A percentile compares a stretch with the other conserved stretches of the same genome.
Evolutionary conservation across 2,888 invertebrate species (phyloP).

Genomic region (Octonoba sinensis): DNA sequence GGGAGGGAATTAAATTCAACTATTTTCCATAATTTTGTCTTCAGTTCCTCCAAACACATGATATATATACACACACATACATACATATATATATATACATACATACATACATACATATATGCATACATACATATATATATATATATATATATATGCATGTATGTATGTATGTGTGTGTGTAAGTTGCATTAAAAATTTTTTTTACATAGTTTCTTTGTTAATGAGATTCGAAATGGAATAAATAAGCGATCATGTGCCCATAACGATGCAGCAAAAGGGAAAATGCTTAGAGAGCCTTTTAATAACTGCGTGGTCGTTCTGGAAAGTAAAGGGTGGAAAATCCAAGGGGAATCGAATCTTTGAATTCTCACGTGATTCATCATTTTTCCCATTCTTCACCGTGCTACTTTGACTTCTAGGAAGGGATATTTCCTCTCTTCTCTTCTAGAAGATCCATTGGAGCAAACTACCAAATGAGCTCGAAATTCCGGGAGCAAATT

Average conservation of each 20-base stretch:
- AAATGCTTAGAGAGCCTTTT: background rate
- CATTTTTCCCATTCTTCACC: slow-evolving; percentile 13
- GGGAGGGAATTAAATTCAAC: no score
- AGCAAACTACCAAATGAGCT: slow-evolving; percentile 12
- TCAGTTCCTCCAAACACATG: no score
- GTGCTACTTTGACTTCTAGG: slow-evolving; percentile 7
- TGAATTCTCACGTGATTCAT: slow-evolving; percentile 16
- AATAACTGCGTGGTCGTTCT: background rate
- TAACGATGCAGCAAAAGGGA: background rate
- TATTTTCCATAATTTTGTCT: no score
- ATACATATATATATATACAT: no score
- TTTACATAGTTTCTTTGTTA: no score
- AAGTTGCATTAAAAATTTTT: no score
- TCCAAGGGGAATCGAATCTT: background rate
- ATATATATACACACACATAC: no score
- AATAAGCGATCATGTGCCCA: background rate
- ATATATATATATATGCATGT: no score
- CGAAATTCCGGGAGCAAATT: slow-evolving; percentile 3
- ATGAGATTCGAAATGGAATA: background rate
- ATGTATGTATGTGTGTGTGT: no score
- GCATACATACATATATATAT: no score
- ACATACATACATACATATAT: no score
- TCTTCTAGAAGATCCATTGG: slow-evolving; percentile 1
- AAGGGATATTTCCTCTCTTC: background rate
- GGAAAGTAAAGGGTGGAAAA: no score